Evolutionary conservation across 2,797 vertebrate genomes (phyloP).

Genomic region (Hipposideros larvatus): DNA sequence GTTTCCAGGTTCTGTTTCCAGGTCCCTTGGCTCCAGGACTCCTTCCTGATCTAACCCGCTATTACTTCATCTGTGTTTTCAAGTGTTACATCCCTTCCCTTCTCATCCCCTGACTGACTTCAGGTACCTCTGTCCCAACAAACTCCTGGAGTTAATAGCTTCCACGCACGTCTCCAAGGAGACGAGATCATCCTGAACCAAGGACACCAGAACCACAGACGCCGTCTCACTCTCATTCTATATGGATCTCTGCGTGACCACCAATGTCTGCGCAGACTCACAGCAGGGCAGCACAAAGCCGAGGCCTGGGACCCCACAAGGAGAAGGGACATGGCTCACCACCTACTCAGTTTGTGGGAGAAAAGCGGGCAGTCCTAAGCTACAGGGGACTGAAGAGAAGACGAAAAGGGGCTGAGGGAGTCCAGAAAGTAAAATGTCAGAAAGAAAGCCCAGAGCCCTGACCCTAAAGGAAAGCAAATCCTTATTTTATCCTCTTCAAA

Average conservation of each 20-base stretch:
- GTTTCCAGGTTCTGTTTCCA: not conserved
- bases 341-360: not conserved
- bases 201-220: not conserved
- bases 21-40: not conserved
- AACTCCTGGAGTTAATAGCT: not conserved
- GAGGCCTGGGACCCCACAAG: rapidly evolving
- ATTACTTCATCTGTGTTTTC: not conserved
- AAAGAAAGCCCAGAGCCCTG: not conserved
- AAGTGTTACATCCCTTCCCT: not conserved
- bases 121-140: not conserved
- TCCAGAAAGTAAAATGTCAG: not conserved
- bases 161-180: conserved; percentile 7
- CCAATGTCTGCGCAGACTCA: not conserved
- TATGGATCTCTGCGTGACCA: rapidly evolving
- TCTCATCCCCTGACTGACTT: not conserved
- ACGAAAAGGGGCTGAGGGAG: not conserved
- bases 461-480: not conserved
- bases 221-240: not conserved
- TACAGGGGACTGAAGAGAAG: not conserved
- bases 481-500: not conserved
- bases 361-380: not conserved
- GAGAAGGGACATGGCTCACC: not conserved
- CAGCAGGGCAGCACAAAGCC: not conserved
- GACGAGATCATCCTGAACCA: not conserved
- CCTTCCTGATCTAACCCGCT: not conserved